A percentile compares a stretch with the other conserved stretches of the same genome.
These are phyloP conservation scores for Cyanoderma ruficeps DNA, from an alignment of 2,113 vertebrate genomes.

Conservation along the genomic window DNA sequence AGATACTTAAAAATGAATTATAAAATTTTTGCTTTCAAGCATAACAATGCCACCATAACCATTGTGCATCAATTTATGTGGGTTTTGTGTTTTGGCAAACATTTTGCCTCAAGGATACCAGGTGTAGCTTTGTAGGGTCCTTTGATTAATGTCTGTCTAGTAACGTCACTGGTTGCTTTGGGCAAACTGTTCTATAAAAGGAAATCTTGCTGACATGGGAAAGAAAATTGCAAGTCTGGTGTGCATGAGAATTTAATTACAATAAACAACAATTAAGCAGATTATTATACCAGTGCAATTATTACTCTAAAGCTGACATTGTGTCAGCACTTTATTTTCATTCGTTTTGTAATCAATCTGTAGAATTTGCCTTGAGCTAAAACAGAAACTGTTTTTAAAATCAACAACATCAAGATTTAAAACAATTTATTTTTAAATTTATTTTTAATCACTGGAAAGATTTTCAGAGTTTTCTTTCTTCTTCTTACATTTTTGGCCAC, in stretches of 20 bases:
- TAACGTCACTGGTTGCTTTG: slow-evolving; percentile 29
- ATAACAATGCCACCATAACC: not conserved
- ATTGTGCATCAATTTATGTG: not conserved
- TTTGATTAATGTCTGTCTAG: slow-evolving; percentile 12
- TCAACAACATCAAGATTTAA: not conserved
- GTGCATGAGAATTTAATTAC: slow-evolving; percentile 62
- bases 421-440: not conserved
- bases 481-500: not conserved
- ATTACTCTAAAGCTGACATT: slow-evolving; percentile 49
- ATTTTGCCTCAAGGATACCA: slow-evolving; percentile 30
- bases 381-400: slow-evolving; percentile 32
- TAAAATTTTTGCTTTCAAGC: slow-evolving; percentile 27
- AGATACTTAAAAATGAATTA: not conserved
- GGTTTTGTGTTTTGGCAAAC: slow-evolving; percentile 2
- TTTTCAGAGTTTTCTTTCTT: not conserved
- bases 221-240: slow-evolving; percentile 57
- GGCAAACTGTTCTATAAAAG: slow-evolving; percentile 41
- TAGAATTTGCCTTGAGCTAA: slow-evolving; percentile 49
- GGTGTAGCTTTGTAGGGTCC: not conserved
- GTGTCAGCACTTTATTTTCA: slow-evolving; percentile 68
- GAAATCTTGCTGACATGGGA: slow-evolving; percentile 67
- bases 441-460: not conserved
- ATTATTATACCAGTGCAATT: slow-evolving; percentile 67
- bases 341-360: slow-evolving; percentile 36
- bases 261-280: slow-evolving; percentile 76